Evolutionary conservation across 1,140 invertebrate species (phyloP).

Genomic region (Drosophila nigrodunni): DNA sequence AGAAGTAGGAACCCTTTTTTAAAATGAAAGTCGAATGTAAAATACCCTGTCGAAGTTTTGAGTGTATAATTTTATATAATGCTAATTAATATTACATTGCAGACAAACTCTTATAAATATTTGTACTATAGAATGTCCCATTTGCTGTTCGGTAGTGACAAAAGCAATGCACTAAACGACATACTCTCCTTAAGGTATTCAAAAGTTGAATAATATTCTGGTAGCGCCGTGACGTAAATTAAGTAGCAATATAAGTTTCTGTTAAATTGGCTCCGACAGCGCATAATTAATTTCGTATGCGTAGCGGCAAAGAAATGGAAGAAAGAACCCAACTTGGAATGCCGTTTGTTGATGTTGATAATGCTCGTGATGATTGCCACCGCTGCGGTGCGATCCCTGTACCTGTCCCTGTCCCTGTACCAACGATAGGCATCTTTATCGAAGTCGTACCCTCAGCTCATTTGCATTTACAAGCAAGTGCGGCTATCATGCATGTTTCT

Average conservation of each 20-base stretch:
- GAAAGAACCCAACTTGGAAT: slow-evolving; percentile 69
- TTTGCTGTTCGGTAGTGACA: no score
- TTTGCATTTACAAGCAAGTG: slow-evolving; percentile 59
- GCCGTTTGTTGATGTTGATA: slow-evolving; percentile 69
- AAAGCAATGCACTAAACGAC: not conserved
- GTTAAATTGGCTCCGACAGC: slow-evolving; percentile 77
- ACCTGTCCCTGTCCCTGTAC: not conserved
- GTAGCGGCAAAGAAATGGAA: slow-evolving; percentile 60
- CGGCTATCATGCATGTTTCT: slow-evolving; percentile 43
- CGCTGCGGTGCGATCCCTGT: slow-evolving; percentile 4
- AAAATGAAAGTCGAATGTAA: no score
- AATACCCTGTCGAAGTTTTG: not conserved
- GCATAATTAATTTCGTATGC: slow-evolving; percentile 82
- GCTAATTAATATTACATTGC: no score
- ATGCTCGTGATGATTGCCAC: slow-evolving; percentile 61
- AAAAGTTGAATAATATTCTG: slow-evolving; percentile 55
- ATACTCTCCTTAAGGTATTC: slow-evolving; percentile 20
- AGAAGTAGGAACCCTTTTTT: slow-evolving; percentile 1
- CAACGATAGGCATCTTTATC: slow-evolving; percentile 62
- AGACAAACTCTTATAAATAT: not conserved
- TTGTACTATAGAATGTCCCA: not conserved
- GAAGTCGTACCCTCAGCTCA: slow-evolving; percentile 47
- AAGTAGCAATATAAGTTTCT: slow-evolving; percentile 82
- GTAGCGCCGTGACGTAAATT: slow-evolving; percentile 81
- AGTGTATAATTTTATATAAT: no score